phyloP scores from a whole-genome alignment of 2,113 vertebrate genomes.

The Kryptolebias marmoratus region DNA sequence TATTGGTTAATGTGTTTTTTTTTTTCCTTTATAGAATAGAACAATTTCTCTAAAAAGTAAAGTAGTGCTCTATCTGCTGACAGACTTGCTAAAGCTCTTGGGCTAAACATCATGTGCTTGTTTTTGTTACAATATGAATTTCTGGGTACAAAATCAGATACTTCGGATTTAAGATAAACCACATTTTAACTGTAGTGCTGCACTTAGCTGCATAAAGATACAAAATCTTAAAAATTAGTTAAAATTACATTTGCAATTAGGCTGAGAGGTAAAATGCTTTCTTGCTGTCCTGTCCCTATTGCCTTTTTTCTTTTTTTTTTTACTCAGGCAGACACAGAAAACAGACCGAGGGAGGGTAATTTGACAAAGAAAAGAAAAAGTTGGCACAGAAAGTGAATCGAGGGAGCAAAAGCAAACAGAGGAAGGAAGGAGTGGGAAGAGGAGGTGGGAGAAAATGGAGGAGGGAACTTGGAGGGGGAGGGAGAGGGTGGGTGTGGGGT shows the following conservation, averaged over 20 bases:
- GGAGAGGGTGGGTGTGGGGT: slow-evolving; percentile 42
- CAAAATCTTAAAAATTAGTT: slow-evolving; percentile 3
- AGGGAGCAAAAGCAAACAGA: slow-evolving; percentile 79
- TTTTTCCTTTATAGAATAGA: no score
- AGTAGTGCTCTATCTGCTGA: no score
- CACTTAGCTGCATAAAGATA: neutral
- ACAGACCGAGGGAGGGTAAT: slow-evolving; percentile 53
- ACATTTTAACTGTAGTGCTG: neutral
- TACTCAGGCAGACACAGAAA: slow-evolving; percentile 54
- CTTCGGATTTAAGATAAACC: slow-evolving; percentile 1
- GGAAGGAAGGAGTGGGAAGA: slow-evolving; percentile 77
- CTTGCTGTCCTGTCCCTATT: slow-evolving; percentile 17
- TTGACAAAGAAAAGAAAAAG: slow-evolving; percentile 68
- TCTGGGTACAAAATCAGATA: slow-evolving; percentile 6
- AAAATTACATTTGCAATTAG: slow-evolving; percentile 32
- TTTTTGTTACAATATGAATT: neutral
- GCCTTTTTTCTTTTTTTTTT: slow-evolving; percentile 20
- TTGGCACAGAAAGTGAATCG: slow-evolving; percentile 74
- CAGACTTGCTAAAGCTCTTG: no score
- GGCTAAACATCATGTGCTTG: neutral
- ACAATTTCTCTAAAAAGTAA: no score
- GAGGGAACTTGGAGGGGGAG: slow-evolving; percentile 63
- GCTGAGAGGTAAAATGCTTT: slow-evolving; percentile 35
- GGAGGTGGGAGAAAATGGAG: slow-evolving; percentile 62
- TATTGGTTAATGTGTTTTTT: no score